Base-by-base conservation (phyloP, 2,797 vertebrate species). In the Acestrorhynchus altus region DNA sequence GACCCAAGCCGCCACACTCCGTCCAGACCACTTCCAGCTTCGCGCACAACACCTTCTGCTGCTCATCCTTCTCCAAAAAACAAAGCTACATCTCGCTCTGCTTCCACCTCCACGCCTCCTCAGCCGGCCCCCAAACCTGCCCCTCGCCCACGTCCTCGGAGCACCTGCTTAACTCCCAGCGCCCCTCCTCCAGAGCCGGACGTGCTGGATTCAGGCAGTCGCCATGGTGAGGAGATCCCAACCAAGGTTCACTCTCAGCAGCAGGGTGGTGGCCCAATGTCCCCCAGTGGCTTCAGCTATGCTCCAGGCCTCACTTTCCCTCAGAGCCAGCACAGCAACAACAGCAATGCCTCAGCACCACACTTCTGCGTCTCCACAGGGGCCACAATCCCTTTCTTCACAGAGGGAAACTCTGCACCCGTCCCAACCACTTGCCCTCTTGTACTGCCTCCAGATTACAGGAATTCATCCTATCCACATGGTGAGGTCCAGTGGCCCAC, bases 231-330 rank as follows among this genome's bases (percentile, higher is more conserved):
- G 2, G 90, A 89, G 16, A 90, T 92, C 61, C 87, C 93, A 40
- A 94, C 94, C 81, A 96, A 97, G 91, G 94, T 93, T 60, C 95
- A 95, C 85, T 95, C 95, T 13, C 96, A 96, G 87, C 93, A 95
- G 68, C 91, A 91, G 57, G 72, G 77, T 22, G 69, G 74, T 0
- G 78, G 70, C 18, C 42, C 73, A n/a, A 86, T 91, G 57, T 94
- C 92, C 2, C 88, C 84, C 31, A 83, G 39, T 4, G 89, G 81
- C 0, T 94, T 95, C 24, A 94, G 92, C 88, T 95, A 95, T 0
- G 91, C 94, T 12, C 94, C 95, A 0, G 95, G 95, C 39, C 92
- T 95, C 26, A 92, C 90, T 74, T 96, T 95, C 86, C 65, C 91
- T 1, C 90, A 86, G 61, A 60, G 28, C 6, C 57, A 60, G 16